phyloP scores from a whole-genome alignment of 1,140 invertebrate genomes.

The Platyura marginata region DNA sequence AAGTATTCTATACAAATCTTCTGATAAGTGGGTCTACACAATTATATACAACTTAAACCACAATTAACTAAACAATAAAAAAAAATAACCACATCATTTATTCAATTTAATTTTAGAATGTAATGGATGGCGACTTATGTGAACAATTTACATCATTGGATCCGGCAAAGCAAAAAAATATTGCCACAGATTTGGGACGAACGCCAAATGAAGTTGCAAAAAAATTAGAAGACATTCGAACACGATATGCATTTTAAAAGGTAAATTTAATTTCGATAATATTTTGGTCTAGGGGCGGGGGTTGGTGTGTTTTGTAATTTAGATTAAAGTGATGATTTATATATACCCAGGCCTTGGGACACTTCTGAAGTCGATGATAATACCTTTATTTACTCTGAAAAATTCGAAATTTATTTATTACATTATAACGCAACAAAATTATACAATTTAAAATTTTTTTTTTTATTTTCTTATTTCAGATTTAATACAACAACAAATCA shows the following conservation, averaged over 20 bases:
- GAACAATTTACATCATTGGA: constrained; percentile 98
- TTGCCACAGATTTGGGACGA: constrained; percentile 84
- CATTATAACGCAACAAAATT: too few relatives aligned
- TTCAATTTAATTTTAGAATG: constrained; percentile 63
- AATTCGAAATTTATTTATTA: too few relatives aligned
- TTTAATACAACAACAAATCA: too few relatives aligned
- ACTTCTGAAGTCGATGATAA: background rate
- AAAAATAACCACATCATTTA: background rate
- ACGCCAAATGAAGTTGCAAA: constrained; percentile 93
- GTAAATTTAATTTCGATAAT: too few relatives aligned
- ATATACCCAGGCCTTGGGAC: background rate
- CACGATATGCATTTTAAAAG: constrained; percentile 65
- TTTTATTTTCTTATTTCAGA: too few relatives aligned
- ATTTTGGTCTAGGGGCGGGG: too few relatives aligned
- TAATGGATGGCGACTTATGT: constrained; percentile 97
- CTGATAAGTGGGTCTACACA: too few relatives aligned
- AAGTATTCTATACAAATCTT: too few relatives aligned
- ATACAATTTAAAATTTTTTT: too few relatives aligned
- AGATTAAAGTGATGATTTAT: background rate
- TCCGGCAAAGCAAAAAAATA: constrained; percentile 80
- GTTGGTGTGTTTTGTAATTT: background rate
- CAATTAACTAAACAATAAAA: too few relatives aligned
- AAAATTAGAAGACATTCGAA: constrained; percentile 85
- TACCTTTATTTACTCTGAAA: too few relatives aligned
- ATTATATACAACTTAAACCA: too few relatives aligned